Conservation (phyloP, 2,113 vertebrate genomes). For the Phyllopteryx taeniolatus region DNA sequence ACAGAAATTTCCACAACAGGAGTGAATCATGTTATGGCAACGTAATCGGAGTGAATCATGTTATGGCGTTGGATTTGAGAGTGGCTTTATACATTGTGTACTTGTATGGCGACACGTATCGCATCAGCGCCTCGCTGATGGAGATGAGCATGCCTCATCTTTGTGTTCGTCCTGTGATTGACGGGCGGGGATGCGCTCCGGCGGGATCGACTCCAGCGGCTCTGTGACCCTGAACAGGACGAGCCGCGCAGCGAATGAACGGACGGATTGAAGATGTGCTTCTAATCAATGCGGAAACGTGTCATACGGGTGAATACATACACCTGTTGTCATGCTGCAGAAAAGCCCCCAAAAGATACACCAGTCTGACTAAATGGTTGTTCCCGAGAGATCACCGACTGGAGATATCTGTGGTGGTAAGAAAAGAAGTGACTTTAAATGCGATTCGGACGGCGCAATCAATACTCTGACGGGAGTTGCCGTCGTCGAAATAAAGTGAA, state of each 20-base stretch:
- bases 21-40: no score
- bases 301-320: conserved; percentile 11
- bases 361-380: conserved; percentile 23
- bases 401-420: conserved; percentile 14
- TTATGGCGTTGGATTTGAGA: no score
- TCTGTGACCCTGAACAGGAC: neutral
- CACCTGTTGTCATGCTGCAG: neutral
- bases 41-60: no score
- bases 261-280: neutral
- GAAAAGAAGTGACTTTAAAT: conserved; percentile 32
- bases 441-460: conserved; percentile 16
- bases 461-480: conserved; percentile 12
- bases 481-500: neutral
- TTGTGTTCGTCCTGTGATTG: no score
- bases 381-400: conserved; percentile 17
- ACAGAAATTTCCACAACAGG: no score
- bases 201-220: neutral
- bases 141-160: no score
- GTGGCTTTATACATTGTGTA: no score
- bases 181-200: no score
- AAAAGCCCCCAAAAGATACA: neutral
- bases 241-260: neutral
- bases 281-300: neutral
- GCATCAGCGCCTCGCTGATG: no score
- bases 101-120: no score